Percentiles rank a stretch among this genome's conserved stretches.
Evolutionary conservation across 2,113 vertebrate genomes (phyloP).

Genomic region (Genyomyrus donnyi): DNA sequence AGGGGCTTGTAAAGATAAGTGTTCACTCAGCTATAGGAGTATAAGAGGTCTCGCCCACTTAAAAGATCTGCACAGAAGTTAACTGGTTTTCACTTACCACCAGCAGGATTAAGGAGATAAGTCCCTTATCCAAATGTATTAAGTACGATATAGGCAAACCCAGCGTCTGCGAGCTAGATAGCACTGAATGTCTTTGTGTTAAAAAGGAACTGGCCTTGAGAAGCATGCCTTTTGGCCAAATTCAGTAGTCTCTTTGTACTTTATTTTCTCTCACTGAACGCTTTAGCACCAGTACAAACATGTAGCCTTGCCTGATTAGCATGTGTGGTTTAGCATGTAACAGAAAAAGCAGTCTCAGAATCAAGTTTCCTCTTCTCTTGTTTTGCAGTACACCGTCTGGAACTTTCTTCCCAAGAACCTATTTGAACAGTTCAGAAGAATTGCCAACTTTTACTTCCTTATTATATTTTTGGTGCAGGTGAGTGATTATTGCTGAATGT

Average conservation of each 20-base stretch:
- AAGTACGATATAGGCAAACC: conserved; percentile 35
- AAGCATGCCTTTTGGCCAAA: neutral
- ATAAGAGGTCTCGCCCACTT: conserved; percentile 36
- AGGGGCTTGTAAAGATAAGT: conserved; percentile 31
- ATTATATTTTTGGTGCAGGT: neutral
- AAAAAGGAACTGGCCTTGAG: neutral
- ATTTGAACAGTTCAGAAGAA: conserved; percentile 90
- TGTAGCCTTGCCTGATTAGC: neutral
- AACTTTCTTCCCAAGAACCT: conserved; percentile 99
- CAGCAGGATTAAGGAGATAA: conserved; percentile 36
- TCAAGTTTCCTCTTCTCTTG: neutral
- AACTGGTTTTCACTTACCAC: conserved; percentile 33
- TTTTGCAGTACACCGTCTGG: conserved; percentile 88
- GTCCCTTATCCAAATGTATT: conserved; percentile 42
- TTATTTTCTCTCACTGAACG: neutral
- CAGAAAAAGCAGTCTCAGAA: neutral
- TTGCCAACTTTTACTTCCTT: neutral
- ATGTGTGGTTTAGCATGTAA: neutral
- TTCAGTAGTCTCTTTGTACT: neutral
- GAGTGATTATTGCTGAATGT: conserved; percentile 99
- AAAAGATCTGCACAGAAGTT: conserved; percentile 24
- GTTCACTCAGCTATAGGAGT: conserved; percentile 15
- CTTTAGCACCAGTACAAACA: neutral
- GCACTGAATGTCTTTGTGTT: conserved; percentile 4
- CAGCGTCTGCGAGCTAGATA: conserved; percentile 19